Base-by-base conservation (phyloP, 2,888 invertebrate genomes). In the Cosmia trapezina region DNA sequence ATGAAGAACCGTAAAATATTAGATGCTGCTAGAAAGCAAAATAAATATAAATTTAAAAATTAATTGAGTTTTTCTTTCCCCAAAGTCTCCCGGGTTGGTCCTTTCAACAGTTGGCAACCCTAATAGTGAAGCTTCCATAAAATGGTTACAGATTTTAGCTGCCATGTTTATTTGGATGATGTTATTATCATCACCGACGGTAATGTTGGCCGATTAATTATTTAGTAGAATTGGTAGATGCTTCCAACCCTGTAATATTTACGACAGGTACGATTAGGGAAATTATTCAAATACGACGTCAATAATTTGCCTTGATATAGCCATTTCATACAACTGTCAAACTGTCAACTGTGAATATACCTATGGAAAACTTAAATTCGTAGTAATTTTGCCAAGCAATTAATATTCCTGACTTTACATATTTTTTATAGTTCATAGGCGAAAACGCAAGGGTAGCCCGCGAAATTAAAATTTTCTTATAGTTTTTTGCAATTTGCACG, bases 121-220 rank as follows among this genome's bases (percentile, higher is more conserved):
- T n/a, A n/a, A n/a, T n/a, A n/a, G n/a, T n/a, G n/a, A 28, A 60
- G 19, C 49, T 54, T 28, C 22, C 5, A 64, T 51, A 41, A 11
- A 47, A 53, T 33, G 28, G 33, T 37, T 11, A 51, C 51, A n/a
- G 28, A 63, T 63, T 76, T 63, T 22, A 78, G 19, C 0, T 22
- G 12, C 3, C 17, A 37, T 61, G 17, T 61, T 45, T 57, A 56
- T 56, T 7, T 70, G n/a, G 51, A 57, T 4, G 56, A 56, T 51
- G 17, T n/a, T 33, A n/a, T 68, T 19, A 22, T 41, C 2, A 17
- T 53, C n/a, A 47, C 54, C 9, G 12, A 19, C 8, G 19, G 11
- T n/a, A 67, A 22, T 4, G 2, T 28, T 0, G 3, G 7, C n/a
- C 14, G 11, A 53, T 45, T 57, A 14, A 75, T 43, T 45, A 33